Conservation (phyloP, 2,888 invertebrate species). For the Linhomoeus sp. region DNA sequence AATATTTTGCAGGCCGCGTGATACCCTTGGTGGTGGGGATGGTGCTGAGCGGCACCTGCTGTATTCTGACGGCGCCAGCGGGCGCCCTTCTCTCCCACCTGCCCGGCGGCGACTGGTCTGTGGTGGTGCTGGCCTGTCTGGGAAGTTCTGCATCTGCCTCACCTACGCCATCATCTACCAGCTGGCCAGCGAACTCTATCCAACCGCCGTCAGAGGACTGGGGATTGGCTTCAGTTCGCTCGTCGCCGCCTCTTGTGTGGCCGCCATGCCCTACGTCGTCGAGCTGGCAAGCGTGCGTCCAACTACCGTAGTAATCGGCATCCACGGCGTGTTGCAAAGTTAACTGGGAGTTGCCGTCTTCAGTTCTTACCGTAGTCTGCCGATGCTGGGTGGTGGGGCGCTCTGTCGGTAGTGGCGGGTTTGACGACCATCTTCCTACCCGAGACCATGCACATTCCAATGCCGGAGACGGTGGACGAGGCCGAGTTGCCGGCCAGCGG, state of each 20-base stretch:
- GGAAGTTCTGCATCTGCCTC: conserved; percentile 6
- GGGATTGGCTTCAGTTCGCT: conserved; percentile 4
- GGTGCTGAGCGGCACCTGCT: background rate
- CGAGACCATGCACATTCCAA: background rate
- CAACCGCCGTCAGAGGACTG: conserved; percentile 6
- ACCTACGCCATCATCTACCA: conserved; percentile 6
- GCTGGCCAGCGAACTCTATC: conserved; percentile 7
- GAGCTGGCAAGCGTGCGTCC: too few relatives aligned
- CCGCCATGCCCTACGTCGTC: conserved; percentile 5
- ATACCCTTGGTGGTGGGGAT: background rate
- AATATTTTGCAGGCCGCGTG: background rate
- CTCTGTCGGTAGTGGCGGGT: background rate
- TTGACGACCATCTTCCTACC: background rate
- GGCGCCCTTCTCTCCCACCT: too few relatives aligned
- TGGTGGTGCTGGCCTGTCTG: background rate
- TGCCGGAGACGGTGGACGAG: conserved; percentile 3
- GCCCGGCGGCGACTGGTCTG: background rate
- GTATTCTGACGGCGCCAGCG: background rate
- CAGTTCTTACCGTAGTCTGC: background rate
- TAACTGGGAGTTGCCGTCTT: too few relatives aligned
- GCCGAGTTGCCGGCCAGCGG: too few relatives aligned
- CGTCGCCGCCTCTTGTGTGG: conserved; percentile 1
- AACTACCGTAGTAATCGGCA: too few relatives aligned
- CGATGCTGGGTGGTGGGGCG: background rate
- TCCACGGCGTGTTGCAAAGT: too few relatives aligned